phyloP scores from a whole-genome alignment of 2,888 invertebrate species.

The Arge pagana region DNA sequence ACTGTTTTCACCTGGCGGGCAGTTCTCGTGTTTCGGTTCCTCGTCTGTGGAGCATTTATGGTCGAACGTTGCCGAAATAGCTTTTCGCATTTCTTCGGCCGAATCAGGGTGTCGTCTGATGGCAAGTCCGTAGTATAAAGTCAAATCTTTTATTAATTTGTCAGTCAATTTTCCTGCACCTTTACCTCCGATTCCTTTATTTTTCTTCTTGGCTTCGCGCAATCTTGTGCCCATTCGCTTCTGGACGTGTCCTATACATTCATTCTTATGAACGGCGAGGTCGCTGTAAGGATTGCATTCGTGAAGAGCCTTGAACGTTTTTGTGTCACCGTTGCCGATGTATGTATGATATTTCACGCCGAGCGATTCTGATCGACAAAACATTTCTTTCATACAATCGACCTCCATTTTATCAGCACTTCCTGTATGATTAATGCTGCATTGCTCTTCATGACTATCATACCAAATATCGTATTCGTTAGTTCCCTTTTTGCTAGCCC shows the following conservation, averaged over 20 bases:
- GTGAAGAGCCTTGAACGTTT: background rate
- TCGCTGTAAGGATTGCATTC: background rate
- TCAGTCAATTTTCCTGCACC: conserved; percentile 29
- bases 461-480: conserved; percentile 18
- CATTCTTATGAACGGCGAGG: background rate
- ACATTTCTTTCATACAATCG: conserved; percentile 25
- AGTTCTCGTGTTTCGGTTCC: conserved; percentile 24
- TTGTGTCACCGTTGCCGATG: background rate
- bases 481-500: conserved; percentile 23
- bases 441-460: conserved; percentile 20
- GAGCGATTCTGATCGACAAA: conserved; percentile 20
- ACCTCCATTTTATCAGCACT: conserved; percentile 28
- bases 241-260: background rate
- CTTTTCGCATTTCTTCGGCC: conserved; percentile 32
- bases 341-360: background rate
- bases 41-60: conserved; percentile 33
- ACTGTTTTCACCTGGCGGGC: conserved; percentile 6
- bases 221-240: no score
- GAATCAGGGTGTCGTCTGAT: conserved; percentile 30
- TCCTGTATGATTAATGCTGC: conserved; percentile 24
- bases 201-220: conserved; percentile 17
- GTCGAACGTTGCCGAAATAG: conserved; percentile 30
- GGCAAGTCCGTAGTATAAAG: conserved; percentile 32
- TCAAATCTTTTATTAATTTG: conserved; percentile 28
- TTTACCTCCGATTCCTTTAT: conserved; percentile 20